Base-by-base conservation (phyloP, 2,797 vertebrate species). In the Carcharodon carcharias region DNA sequence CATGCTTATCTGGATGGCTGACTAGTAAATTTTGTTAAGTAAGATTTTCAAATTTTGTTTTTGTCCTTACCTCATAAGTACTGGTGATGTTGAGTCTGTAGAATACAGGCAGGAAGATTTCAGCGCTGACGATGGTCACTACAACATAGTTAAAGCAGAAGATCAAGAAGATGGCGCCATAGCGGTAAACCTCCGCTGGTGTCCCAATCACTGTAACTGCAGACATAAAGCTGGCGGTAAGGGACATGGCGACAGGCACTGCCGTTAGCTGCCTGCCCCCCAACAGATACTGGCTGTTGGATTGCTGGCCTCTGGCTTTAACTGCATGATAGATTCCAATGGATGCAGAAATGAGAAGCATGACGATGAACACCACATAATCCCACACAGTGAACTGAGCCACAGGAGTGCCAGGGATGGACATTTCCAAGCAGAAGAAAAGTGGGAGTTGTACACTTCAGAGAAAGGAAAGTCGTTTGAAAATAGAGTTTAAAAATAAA, bases 201-300 rank as follows among this genome's bases (percentile, higher is more conserved):
- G 98, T 98, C 54, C 98, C 98, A 23, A 98, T 98, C n/a, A 98
- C 98, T 0, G 98, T 98, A 97, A 98, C 98, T 26, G 98, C 98
- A 82, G 98, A 98, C 98, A 98, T 98, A 96, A 98, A 98, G 97
- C 98, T 98, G 97, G 98, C 98, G 0, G 98, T 98, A 12, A 98
- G 98, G 0, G 98, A 98, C 98, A 98, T 98, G 96, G 98, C 98
- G 3, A 98, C 98, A 0, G 98, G 98, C 96, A 98, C 97, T 2
- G 98, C 98, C 0, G 97, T 98, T 98, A 98, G 98, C 96, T 98
- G 98, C 94, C 98, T 97, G 23, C 98, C 98, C 0, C 98, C 98
- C 96, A 98, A 96, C 96, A 98, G 96, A 96, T 98, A 98, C 96
- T 98, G 98, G 0, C 87, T 96, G 8, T 97, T 98, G 97, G 97